A percentile compares a stretch with the other conserved stretches of the same genome.
Conservation (phyloP, 2,888 invertebrate species). For the Aspidiotus rigidus region DNA sequence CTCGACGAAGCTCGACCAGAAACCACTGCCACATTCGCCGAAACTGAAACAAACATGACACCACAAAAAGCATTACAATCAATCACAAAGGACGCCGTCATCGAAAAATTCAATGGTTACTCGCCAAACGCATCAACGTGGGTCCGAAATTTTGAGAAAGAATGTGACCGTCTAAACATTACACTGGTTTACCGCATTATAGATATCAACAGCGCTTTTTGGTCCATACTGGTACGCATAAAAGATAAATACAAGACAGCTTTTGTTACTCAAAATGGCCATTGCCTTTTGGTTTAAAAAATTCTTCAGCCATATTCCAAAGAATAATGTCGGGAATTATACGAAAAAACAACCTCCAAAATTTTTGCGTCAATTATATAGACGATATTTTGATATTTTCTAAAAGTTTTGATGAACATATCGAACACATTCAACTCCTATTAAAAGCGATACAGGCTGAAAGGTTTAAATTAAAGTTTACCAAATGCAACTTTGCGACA, state of each 20-base stretch:
- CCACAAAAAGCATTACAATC: neutral
- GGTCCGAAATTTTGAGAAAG: neutral
- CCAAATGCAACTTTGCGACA: too few relatives aligned
- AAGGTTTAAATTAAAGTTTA: slow-evolving; percentile 24
- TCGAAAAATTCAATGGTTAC: neutral
- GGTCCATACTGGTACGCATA: slow-evolving; percentile 37
- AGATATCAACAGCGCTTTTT: slow-evolving; percentile 43
- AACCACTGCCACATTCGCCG: too few relatives aligned
- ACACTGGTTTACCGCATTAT: slow-evolving; percentile 40
- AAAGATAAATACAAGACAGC: slow-evolving; percentile 27
- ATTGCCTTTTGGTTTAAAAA: slow-evolving; percentile 31
- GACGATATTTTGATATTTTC: slow-evolving; percentile 30
- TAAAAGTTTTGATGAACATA: slow-evolving; percentile 38
- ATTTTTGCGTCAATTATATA: neutral
- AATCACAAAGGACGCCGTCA: slow-evolving; percentile 1
- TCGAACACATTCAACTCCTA: slow-evolving; percentile 36
- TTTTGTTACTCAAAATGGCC: slow-evolving; percentile 22
- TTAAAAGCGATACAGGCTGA: slow-evolving; percentile 36
- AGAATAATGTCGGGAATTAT: neutral
- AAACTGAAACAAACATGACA: too few relatives aligned
- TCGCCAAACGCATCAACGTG: slow-evolving; percentile 2
- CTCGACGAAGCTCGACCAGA: too few relatives aligned
- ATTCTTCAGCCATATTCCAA: too few relatives aligned
- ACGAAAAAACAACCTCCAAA: neutral
- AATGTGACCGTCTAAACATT: too few relatives aligned